Conservation (phyloP, 2,888 invertebrate species). For the Hirtodrosophila confusa region DNA sequence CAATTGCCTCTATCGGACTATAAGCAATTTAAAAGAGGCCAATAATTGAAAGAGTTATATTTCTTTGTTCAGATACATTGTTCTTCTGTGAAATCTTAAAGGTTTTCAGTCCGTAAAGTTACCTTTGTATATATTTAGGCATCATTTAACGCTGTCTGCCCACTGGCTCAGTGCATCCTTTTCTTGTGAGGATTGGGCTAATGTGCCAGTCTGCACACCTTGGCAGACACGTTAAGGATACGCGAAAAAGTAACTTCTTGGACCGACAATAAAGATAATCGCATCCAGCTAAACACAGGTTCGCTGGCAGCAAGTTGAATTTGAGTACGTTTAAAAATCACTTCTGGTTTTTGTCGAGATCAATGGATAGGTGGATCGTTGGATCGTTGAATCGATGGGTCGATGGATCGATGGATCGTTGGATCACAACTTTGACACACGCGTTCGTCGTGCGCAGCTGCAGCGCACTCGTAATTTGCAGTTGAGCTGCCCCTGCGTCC, state of each 20-base stretch:
- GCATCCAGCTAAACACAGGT: slow-evolving; percentile 49
- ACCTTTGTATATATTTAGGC: slow-evolving; percentile 2
- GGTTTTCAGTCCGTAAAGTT: too few species aligned
- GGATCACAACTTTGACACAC: slow-evolving; percentile 33
- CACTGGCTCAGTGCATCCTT: slow-evolving; percentile 2
- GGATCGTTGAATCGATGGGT: slow-evolving; percentile 20
- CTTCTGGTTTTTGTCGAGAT: slow-evolving; percentile 63
- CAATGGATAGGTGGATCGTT: slow-evolving; percentile 24
- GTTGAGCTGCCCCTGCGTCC: slow-evolving; percentile 1
- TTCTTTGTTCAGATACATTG: too few species aligned
- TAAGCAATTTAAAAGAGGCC: too few species aligned
- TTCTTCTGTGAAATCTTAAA: too few species aligned
- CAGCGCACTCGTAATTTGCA: slow-evolving; percentile 47
- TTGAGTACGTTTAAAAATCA: slow-evolving; percentile 65
- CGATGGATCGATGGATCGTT: slow-evolving; percentile 25
- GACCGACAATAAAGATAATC: slow-evolving; percentile 54
- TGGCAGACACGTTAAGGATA: slow-evolving; percentile 48
- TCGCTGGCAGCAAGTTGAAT: slow-evolving; percentile 30
- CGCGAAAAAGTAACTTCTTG: slow-evolving; percentile 2
- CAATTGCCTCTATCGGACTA: too few species aligned
- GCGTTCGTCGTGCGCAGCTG: slow-evolving; percentile 43
- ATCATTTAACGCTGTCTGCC: slow-evolving; percentile 5
- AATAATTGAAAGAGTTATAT: too few species aligned
- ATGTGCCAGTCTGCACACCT: slow-evolving; percentile 63
- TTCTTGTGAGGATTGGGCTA: slow-evolving; percentile 28